Conservation (phyloP, 1,140 invertebrate genomes). For the Anastrepha obliqua region DNA sequence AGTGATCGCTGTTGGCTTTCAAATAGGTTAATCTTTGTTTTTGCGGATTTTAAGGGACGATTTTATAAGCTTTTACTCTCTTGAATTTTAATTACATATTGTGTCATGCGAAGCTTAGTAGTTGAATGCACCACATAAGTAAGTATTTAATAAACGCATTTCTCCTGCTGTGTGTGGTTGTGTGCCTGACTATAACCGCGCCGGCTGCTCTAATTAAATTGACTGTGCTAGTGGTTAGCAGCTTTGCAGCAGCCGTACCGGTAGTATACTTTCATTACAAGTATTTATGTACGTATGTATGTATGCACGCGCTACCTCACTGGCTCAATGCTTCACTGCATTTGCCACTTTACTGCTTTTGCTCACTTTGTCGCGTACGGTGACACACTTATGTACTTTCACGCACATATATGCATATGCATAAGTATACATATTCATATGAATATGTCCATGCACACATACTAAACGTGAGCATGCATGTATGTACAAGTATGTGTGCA, state of each 20-base stretch:
- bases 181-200: neutral
- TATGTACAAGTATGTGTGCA: too few relatives aligned
- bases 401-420: neutral
- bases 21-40: neutral
- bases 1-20: neutral
- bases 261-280: neutral
- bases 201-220: neutral
- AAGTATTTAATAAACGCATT: neutral
- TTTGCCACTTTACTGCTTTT: constrained; percentile 48
- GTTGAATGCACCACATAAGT: neutral
- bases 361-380: constrained; percentile 26
- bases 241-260: neutral
- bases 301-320: neutral
- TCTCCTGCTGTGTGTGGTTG: neutral
- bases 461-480: too few relatives aligned
- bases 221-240: neutral
- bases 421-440: neutral
- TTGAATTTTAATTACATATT: neutral
- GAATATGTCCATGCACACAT: too few relatives aligned
- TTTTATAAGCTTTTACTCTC: neutral
- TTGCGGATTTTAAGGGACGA: neutral
- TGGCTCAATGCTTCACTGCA: constrained; percentile 48
- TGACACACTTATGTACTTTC: constrained; percentile 28
- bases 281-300: neutral
- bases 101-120: neutral